phyloP scores from a whole-genome alignment of 2,113 vertebrate species.

The Gambusia holbrooki region DNA sequence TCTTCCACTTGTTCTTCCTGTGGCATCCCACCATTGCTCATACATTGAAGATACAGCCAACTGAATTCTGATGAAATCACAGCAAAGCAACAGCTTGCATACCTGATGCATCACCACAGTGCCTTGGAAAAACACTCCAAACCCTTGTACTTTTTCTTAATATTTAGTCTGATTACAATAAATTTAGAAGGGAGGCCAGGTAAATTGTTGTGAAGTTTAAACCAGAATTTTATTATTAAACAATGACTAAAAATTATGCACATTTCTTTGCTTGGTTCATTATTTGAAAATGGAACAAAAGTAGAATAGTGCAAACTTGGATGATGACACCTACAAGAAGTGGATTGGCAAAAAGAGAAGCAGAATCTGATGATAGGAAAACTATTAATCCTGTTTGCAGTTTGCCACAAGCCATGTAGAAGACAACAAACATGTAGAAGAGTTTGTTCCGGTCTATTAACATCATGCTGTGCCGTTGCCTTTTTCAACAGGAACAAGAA shows the following conservation, averaged over 20 bases:
- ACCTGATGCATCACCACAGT: background rate
- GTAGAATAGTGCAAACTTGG: background rate
- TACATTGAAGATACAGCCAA: conserved; percentile 46
- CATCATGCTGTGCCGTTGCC: no score
- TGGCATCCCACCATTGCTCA: conserved; percentile 66
- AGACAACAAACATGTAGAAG: no score
- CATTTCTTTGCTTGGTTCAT: no score
- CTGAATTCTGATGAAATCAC: conserved; percentile 74
- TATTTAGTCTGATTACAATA: background rate
- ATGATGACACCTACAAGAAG: background rate
- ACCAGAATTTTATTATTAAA: no score
- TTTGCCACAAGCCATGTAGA: no score
- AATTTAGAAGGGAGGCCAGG: background rate
- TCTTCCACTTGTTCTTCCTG: conserved; percentile 63
- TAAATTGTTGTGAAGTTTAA: no score
- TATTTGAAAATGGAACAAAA: no score
- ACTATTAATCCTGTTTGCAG: background rate
- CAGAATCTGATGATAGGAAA: background rate
- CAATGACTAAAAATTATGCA: no score
- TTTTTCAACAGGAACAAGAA: no score
- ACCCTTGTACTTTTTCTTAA: background rate
- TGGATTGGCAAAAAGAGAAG: background rate
- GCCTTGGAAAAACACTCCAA: background rate
- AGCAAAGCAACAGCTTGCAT: conserved; percentile 45
- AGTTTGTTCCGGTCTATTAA: no score